phyloP scores from a whole-genome alignment of 92 coral and sea anemone species.

The Pocillopora meandrina region DNA sequence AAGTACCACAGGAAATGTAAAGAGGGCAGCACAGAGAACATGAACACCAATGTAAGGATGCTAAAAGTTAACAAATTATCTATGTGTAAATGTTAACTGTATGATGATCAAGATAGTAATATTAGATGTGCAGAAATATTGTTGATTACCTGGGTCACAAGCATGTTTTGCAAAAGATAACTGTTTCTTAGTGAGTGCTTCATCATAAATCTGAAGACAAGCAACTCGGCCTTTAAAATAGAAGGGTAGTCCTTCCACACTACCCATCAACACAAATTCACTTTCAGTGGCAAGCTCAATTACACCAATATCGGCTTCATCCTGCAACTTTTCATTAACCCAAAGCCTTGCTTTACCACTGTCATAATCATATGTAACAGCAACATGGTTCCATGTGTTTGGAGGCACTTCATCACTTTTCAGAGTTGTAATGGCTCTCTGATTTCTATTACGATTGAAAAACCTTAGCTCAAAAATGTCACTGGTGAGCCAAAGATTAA shows the following conservation, averaged over 20 bases:
- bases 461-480: not conserved
- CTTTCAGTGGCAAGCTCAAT: constrained; percentile 42
- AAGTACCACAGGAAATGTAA: too few species aligned
- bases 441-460: not conserved
- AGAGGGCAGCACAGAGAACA: too few species aligned
- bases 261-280: constrained; percentile 40
- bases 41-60: not conserved
- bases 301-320: constrained; percentile 27
- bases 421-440: not conserved
- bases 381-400: constrained; percentile 9
- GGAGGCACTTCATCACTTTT: not conserved
- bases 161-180: constrained; percentile 14
- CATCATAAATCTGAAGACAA: constrained; percentile 57
- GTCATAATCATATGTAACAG: constrained; percentile 5
- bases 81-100: too few species aligned
- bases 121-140: not conserved
- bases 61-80: too few species aligned
- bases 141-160: constrained; percentile 39
- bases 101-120: too few species aligned
- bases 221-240: constrained; percentile 57
- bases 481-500: not conserved
- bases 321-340: constrained; percentile 33
- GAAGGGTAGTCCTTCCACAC: constrained; percentile 14
- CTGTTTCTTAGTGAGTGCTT: constrained; percentile 34
- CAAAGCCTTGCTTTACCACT: constrained; percentile 32